A percentile compares a stretch with the other conserved stretches of the same genome.
Evolutionary conservation across 2,888 invertebrate species (phyloP).

Genomic region (Pterostichus niger): DNA sequence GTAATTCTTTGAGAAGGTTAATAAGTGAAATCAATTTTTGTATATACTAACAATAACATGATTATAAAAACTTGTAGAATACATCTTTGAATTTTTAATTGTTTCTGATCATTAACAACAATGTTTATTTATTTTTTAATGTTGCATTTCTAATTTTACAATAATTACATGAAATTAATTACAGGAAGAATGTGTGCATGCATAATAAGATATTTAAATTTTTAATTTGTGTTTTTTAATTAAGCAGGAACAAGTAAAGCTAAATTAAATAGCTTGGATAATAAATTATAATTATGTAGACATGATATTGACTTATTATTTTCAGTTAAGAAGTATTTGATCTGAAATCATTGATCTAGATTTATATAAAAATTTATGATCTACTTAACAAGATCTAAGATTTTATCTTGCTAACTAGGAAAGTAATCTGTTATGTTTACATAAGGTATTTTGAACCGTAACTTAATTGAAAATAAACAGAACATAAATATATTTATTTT

Average conservation of each 20-base stretch:
- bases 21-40: not conserved
- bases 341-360: constrained; percentile 38
- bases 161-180: constrained; percentile 44
- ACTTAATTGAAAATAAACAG: constrained; percentile 47
- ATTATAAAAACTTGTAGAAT: not conserved
- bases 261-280: constrained; percentile 2
- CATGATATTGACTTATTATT: constrained; percentile 1
- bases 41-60: not conserved
- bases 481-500: constrained; percentile 13
- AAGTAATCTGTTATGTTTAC: not conserved
- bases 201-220: constrained; percentile 44
- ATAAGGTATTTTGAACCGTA: not conserved
- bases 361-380: constrained; percentile 36
- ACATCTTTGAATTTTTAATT: not conserved
- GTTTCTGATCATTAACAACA: not conserved
- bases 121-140: not conserved
- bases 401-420: not conserved
- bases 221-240: constrained; percentile 31
- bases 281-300: constrained; percentile 21
- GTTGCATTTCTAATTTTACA: constrained; percentile 8
- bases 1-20: constrained; percentile 17
- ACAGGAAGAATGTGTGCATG: constrained; percentile 35
- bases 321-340: not conserved
- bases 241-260: constrained; percentile 15
- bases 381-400: constrained; percentile 38